Conservation (phyloP, 2,113 vertebrate species). For the Ailuropoda melanoleuca region DNA sequence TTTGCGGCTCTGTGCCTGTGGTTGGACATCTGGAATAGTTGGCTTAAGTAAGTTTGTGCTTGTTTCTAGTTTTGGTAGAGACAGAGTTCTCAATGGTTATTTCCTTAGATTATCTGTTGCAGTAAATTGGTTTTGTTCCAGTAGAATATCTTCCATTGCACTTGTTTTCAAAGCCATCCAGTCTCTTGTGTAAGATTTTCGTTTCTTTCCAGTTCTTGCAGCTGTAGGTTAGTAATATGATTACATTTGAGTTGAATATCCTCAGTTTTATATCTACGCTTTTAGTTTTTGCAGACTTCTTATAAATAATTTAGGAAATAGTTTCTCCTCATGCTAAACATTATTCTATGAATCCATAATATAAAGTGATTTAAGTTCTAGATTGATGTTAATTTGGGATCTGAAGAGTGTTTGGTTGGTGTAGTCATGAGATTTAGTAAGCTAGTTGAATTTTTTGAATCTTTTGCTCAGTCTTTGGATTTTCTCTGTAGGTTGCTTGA, state of each 20-base stretch:
- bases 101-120: conserved; percentile 30
- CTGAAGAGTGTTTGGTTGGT: background rate
- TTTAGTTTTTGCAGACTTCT: background rate
- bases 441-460: background rate
- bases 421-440: background rate
- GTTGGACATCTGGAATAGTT: conserved; percentile 68
- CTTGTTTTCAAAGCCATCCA: conserved; percentile 22
- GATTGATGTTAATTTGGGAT: background rate
- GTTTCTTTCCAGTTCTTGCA: conserved; percentile 55
- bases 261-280: background rate
- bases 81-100: conserved; percentile 22
- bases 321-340: background rate
- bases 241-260: conserved; percentile 23
- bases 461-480: background rate
- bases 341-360: background rate
- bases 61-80: conserved; percentile 25
- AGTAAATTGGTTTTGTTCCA: conserved; percentile 18
- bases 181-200: conserved; percentile 6
- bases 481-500: background rate
- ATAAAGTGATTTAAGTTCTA: background rate
- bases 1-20: background rate
- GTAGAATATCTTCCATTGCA: background rate
- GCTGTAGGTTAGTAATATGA: conserved; percentile 10
- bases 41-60: conserved; percentile 54
- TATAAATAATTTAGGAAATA: conserved; percentile 16